Evolutionary conservation across 2,113 vertebrate genomes (phyloP).

Genomic region (Amia ocellicauda): DNA sequence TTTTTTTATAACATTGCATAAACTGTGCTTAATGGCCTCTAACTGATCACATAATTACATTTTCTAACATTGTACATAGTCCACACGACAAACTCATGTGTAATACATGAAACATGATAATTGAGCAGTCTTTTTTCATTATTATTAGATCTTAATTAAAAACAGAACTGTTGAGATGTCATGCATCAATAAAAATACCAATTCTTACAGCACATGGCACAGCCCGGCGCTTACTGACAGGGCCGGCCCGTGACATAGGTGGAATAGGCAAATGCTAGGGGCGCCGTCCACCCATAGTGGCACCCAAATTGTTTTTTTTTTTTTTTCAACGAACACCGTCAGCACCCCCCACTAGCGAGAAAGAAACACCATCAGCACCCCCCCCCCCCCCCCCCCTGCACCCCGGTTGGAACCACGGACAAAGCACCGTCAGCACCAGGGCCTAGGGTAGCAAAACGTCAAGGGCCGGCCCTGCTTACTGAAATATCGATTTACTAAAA

Average conservation of each 20-base stretch:
- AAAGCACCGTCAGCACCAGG: too few relatives aligned
- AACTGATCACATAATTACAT: slow-evolving; percentile 47
- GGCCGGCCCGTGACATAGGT: too few relatives aligned
- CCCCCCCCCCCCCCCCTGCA: too few relatives aligned
- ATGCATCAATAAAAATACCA: slow-evolving; percentile 37
- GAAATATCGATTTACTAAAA: slow-evolving; percentile 52
- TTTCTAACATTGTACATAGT: slow-evolving; percentile 36
- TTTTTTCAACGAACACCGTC: too few relatives aligned
- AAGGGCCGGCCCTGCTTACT: slow-evolving; percentile 25
- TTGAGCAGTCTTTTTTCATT: slow-evolving; percentile 18
- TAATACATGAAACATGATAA: slow-evolving; percentile 50
- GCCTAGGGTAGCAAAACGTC: too few relatives aligned
- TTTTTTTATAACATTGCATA: slow-evolving; percentile 22
- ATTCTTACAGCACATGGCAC: background rate
- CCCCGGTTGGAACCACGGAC: too few relatives aligned
- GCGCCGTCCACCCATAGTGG: too few relatives aligned
- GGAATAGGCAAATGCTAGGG: too few relatives aligned
- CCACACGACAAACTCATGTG: slow-evolving; percentile 45
- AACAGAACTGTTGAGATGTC: slow-evolving; percentile 40
- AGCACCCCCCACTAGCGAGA: too few relatives aligned
- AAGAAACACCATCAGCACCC: too few relatives aligned
- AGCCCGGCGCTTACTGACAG: too few relatives aligned
- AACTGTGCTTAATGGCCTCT: slow-evolving; percentile 44
- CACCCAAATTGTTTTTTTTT: too few relatives aligned
- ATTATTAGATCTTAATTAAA: slow-evolving; percentile 65